phyloP scores from a whole-genome alignment of 1,140 invertebrate species.

The Hycleus phaleratus region DNA sequence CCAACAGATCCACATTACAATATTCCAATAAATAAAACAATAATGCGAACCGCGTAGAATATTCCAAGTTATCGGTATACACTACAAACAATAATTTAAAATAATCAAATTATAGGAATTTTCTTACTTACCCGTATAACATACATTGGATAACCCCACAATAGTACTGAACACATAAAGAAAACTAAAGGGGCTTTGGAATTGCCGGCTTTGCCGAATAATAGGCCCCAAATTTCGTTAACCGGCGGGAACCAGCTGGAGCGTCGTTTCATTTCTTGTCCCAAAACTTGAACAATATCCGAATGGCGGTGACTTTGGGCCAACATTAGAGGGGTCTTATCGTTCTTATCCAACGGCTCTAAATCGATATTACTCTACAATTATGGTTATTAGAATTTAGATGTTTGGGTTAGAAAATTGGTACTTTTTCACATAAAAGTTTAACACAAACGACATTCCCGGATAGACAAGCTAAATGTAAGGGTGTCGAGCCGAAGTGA shows the following conservation, averaged over 20 bases:
- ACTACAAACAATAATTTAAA: slow-evolving; percentile 13
- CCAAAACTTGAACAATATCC: slow-evolving; percentile 72
- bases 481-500: slow-evolving; percentile 84
- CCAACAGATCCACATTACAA: slow-evolving; percentile 87
- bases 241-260: slow-evolving; percentile 77
- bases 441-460: slow-evolving; percentile 76
- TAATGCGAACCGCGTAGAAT: slow-evolving; percentile 76
- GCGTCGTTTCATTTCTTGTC: slow-evolving; percentile 70
- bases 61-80: slow-evolving; percentile 83
- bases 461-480: slow-evolving; percentile 88
- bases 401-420: neutral
- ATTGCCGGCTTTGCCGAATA: slow-evolving; percentile 83
- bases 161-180: slow-evolving; percentile 73
- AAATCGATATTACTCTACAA: slow-evolving; percentile 73
- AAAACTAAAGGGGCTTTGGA: slow-evolving; percentile 81
- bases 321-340: slow-evolving; percentile 81
- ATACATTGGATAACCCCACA: slow-evolving; percentile 93
- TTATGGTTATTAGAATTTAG: slow-evolving; percentile 5
- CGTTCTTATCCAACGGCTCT: slow-evolving; percentile 81
- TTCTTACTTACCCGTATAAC: slow-evolving; percentile 60
- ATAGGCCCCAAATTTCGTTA: slow-evolving; percentile 79
- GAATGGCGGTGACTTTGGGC: slow-evolving; percentile 79
- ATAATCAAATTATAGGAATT: neutral
- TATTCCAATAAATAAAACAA: slow-evolving; percentile 83
- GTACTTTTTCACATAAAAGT: slow-evolving; percentile 76